A percentile compares a stretch with the other conserved stretches of the same genome.
phyloP scores from a whole-genome alignment of 2,113 vertebrate species.

The Struthidea cinerea region DNA sequence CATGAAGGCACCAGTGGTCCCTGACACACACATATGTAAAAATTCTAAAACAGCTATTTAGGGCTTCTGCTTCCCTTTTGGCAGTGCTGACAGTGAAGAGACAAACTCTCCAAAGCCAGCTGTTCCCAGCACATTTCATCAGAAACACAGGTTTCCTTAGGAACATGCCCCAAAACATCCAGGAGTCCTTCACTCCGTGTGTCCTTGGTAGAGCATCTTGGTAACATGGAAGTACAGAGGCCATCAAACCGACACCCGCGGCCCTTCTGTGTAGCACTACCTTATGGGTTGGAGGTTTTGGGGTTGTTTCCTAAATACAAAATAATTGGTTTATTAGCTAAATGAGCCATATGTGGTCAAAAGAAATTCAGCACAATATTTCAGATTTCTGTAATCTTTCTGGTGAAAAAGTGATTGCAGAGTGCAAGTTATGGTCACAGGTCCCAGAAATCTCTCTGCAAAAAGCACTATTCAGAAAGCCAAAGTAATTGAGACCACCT shows the following conservation, averaged over 20 bases:
- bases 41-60: neutral
- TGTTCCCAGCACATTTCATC: neutral
- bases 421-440: neutral
- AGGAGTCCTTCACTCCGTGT: accelerated
- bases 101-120: neutral
- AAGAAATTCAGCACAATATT: neutral
- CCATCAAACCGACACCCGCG: accelerated
- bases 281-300: neutral
- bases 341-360: neutral
- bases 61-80: neutral
- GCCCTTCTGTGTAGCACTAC: neutral
- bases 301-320: neutral
- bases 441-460: neutral
- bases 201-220: neutral
- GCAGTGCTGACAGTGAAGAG: neutral
- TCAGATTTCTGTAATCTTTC: neutral
- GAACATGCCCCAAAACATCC: neutral
- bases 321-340: neutral
- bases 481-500: neutral
- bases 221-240: neutral
- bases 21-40: neutral
- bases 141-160: neutral
- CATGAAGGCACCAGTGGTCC: accelerated
- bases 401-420: neutral
- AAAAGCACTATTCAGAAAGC: neutral